Base-by-base conservation (phyloP, 2,888 invertebrate genomes). In the Zhuqinia jingwanae region DNA sequence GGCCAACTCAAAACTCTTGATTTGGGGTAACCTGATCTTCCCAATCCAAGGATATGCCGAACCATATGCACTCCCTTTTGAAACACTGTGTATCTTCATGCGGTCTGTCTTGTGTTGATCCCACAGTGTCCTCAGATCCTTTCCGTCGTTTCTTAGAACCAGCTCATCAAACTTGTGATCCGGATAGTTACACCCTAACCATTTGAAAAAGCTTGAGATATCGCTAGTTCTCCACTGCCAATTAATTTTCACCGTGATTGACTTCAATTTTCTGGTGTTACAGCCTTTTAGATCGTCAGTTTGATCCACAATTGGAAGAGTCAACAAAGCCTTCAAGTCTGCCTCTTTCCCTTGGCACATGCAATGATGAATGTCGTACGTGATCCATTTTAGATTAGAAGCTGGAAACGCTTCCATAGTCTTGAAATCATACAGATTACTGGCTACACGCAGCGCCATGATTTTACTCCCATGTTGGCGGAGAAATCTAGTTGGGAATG, bases 141-240 rank as follows among this genome's bases (percentile, higher is more conserved):
- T 63, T n/a, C 36, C 3, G 10, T 3, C 13, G 36, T 63, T 30
- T 36, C 36, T 15, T 36, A 63, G 10, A n/a, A 8, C 15, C 2
- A 63, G 13, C 30, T 2, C 3, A 1, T 30, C 15, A 3, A 63
- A 8, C 8, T 17, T 5, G n/a, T 63, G 63, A 1, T n/a, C 3
- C 13, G 36, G n/a, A 63, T 63, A 63, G 63, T 63, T 30, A 6
- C 36, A 5, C 6, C 63, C 63, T 5, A 63, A 3, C 63, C 63
- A 63, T 11, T 63, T 63, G 36, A 63, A 63, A 30, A 63, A 2
- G 17, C 63, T n/a, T 5, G 63, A 63, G 5, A 63, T 36, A n/a
- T 63, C 63, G 10, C 63, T 63, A 36, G 63, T 30, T n/a, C 63
- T 63, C 63, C 63, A 63, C 36, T 63, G 63, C 63, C 63, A 63